A percentile compares a stretch with the other conserved stretches of the same genome.
Conservation (phyloP, 2,113 vertebrate genomes). For the Rhodinocichla rosea region DNA sequence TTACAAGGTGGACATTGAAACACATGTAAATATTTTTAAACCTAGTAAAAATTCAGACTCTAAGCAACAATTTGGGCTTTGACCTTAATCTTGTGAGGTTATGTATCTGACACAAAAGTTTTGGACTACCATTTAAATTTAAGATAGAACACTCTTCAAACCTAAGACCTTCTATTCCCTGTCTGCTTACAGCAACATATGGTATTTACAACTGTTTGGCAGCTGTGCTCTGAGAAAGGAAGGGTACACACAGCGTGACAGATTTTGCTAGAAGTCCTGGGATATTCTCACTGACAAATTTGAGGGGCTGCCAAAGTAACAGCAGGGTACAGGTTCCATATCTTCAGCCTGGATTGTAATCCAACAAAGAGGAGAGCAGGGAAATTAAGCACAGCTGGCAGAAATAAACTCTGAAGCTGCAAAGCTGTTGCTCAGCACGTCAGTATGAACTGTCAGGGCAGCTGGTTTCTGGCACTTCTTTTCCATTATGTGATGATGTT, state of each 20-base stretch:
- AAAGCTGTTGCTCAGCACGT: neutral
- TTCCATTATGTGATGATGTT: neutral
- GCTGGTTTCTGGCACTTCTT: neutral
- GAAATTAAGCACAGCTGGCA: slow-evolving; percentile 12
- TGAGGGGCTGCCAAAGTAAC: slow-evolving; percentile 45
- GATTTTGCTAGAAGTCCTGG: slow-evolving; percentile 15
- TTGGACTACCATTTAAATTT: neutral
- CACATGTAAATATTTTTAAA: neutral
- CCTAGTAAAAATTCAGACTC: neutral
- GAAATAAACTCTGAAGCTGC: neutral
- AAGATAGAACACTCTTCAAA: neutral
- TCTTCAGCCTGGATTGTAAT: neutral
- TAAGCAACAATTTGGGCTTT: neutral
- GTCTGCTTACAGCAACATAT: neutral
- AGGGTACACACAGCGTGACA: neutral
- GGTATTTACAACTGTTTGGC: slow-evolving; percentile 31
- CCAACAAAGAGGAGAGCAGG: neutral
- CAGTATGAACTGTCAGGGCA: neutral
- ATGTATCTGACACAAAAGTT: neutral
- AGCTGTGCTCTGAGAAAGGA: slow-evolving; percentile 26
- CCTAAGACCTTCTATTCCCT: neutral
- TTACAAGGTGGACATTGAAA: neutral
- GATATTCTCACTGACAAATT: neutral
- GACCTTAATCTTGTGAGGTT: neutral
- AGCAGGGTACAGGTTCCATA: slow-evolving; percentile 12